Conservation (phyloP, 2,113 vertebrate species). For the Tychaedon coryphoeus region DNA sequence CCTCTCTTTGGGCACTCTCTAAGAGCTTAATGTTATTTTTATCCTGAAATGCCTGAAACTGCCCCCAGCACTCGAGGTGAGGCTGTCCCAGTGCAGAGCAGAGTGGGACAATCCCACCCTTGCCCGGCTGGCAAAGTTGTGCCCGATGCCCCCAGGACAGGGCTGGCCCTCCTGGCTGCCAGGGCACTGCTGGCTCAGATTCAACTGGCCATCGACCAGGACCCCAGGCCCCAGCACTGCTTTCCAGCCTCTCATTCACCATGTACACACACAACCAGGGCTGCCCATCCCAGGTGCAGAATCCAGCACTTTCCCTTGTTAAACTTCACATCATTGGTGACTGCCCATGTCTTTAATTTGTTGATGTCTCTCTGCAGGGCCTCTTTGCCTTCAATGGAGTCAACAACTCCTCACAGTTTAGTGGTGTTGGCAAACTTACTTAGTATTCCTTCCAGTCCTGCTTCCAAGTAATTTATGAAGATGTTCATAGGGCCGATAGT, state of each 20-base stretch:
- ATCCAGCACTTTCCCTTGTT: neutral
- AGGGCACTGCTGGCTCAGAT: neutral
- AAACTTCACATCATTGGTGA: accelerated
- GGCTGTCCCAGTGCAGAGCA: accelerated
- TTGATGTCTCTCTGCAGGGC: neutral
- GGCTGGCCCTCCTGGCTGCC: accelerated
- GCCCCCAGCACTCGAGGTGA: accelerated
- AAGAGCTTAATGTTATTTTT: neutral
- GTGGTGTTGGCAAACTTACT: neutral
- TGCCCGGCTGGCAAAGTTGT: accelerated
- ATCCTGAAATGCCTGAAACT: neutral
- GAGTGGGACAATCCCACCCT: neutral
- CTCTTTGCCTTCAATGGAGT: accelerated
- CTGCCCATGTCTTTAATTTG: neutral
- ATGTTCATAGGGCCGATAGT: neutral
- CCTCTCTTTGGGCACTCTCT: neutral
- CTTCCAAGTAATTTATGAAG: neutral
- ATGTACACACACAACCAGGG: neutral
- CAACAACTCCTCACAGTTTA: neutral
- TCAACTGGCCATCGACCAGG: accelerated
- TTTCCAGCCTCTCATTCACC: neutral
- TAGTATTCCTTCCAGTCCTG: neutral
- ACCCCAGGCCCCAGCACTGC: accelerated
- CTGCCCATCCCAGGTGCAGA: no score
- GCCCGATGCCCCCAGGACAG: accelerated